Conservation (phyloP, 2,113 vertebrate genomes). For the Smithornis capensis region DNA sequence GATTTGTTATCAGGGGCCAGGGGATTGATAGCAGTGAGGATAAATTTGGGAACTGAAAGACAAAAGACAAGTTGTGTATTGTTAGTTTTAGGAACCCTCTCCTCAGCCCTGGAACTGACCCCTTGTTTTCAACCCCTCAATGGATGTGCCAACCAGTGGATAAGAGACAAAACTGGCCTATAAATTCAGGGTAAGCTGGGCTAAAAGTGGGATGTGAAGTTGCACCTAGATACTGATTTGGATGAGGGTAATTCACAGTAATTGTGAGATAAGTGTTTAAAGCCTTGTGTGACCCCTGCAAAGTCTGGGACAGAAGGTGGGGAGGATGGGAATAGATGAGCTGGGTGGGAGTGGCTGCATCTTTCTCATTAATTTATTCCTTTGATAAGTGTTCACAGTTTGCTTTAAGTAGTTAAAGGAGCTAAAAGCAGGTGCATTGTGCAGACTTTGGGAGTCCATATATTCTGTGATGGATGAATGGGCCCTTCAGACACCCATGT, state of each 20-base stretch:
- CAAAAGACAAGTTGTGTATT: constrained; percentile 9
- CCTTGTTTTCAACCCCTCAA: neutral
- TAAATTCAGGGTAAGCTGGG: neutral
- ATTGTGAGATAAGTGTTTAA: neutral
- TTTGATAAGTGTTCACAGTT: neutral
- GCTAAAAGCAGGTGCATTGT: neutral
- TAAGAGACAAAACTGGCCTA: neutral
- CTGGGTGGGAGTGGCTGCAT: neutral
- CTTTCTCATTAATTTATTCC: neutral
- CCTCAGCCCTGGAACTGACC: too few relatives aligned
- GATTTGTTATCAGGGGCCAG: constrained; percentile 39
- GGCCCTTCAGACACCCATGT: neutral
- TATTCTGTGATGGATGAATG: neutral
- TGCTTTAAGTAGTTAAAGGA: neutral
- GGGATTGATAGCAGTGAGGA: constrained; percentile 73
- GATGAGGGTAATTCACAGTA: neutral
- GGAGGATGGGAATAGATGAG: neutral
- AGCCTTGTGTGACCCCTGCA: neutral
- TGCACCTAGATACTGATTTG: neutral
- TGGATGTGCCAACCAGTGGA: neutral
- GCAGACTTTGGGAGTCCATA: neutral
- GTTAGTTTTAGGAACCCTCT: neutral
- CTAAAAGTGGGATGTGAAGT: neutral
- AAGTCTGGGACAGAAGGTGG: neutral
- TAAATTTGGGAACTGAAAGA: constrained; percentile 77